A percentile compares a stretch with the other conserved stretches of the same genome.
phyloP scores from a whole-genome alignment of 1,140 invertebrate species.

The Conus betulinus region DNA sequence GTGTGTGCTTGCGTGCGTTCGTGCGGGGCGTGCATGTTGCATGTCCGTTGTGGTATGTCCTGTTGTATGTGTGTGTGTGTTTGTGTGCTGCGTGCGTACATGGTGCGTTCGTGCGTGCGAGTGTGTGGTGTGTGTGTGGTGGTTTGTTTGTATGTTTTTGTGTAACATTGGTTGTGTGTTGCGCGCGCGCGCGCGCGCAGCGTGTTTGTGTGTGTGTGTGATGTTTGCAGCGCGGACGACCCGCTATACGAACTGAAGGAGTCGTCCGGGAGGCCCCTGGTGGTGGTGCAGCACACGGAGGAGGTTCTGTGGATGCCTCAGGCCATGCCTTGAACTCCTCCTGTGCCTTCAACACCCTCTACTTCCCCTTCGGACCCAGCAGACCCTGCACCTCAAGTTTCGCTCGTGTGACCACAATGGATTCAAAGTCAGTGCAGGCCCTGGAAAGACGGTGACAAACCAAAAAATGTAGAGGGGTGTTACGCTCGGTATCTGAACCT shows the following conservation, averaged over 20 bases:
- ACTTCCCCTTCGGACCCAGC: constrained; percentile 75
- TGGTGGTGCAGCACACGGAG: constrained; percentile 85
- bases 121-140: background rate
- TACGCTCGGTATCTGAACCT: background rate
- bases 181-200: background rate
- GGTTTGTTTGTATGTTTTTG: too few relatives aligned
- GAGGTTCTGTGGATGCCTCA: constrained; percentile 98
- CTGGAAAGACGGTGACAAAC: background rate
- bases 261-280: constrained; percentile 72
- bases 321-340: constrained; percentile 99
- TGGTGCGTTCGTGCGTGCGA: background rate
- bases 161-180: too few relatives aligned
- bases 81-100: background rate
- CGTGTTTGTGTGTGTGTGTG: background rate
- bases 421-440: constrained; percentile 26
- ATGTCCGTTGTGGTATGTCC: too few relatives aligned
- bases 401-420: constrained; percentile 75
- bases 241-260: constrained; percentile 71
- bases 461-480: background rate
- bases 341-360: constrained; percentile 83
- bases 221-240: constrained; percentile 70
- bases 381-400: constrained; percentile 73
- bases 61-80: too few relatives aligned
- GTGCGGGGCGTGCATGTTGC: too few relatives aligned
- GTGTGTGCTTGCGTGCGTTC: too few relatives aligned